These are phyloP conservation scores for Choristoneura rosaceana DNA, from an alignment of 2,888 invertebrate species.

Conservation along the genomic window DNA sequence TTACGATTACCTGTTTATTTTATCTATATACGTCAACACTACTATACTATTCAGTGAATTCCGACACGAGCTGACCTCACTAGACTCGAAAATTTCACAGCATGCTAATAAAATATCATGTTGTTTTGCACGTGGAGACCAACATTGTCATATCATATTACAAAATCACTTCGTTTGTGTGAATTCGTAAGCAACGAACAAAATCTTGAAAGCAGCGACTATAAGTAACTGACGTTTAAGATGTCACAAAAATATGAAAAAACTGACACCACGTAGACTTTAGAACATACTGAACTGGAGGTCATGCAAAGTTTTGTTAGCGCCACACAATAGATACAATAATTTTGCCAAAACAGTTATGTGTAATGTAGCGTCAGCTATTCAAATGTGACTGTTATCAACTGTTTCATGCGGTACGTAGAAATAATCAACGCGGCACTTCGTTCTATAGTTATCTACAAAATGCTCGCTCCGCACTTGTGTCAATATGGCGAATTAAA, in stretches of 20 bases:
- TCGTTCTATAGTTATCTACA: conserved; percentile 18
- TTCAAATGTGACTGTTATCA: neutral
- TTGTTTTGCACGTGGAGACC: conserved; percentile 14
- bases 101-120: conserved; percentile 27
- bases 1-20: conserved; percentile 1
- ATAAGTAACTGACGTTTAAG: neutral
- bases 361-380: neutral
- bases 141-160: neutral
- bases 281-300: neutral
- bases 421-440: conserved; percentile 16
- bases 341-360: neutral
- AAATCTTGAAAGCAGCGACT: neutral
- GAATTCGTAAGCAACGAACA: neutral
- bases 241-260: neutral
- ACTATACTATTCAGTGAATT: conserved; percentile 24
- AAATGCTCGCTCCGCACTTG: conserved; percentile 24
- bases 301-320: neutral
- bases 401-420: conserved; percentile 16
- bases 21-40: conserved; percentile 22
- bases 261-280: neutral
- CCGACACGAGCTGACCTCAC: neutral
- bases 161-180: conserved; percentile 5
- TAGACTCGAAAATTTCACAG: neutral
- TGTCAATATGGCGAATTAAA: conserved; percentile 5
- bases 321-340: neutral